Evolutionary conservation across 2,113 vertebrate species (phyloP).

Genomic region (Oxyura jamaicensis): DNA sequence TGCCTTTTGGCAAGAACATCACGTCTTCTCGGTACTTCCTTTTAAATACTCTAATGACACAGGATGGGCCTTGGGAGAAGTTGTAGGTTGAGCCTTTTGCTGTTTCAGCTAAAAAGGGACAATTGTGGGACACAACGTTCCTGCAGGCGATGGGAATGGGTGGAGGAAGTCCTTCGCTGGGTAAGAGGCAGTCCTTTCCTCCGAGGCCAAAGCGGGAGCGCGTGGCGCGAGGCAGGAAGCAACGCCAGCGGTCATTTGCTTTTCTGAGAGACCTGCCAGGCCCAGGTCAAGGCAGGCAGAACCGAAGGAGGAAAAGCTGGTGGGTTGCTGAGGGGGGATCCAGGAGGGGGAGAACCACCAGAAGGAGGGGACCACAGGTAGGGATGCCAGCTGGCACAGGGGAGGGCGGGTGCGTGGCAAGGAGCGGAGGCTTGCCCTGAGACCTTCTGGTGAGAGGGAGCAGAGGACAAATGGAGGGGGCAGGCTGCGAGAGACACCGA

Average conservation of each 20-base stretch:
- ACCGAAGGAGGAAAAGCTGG: fast-evolving
- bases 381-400: background rate
- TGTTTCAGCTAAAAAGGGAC: conserved; percentile 66
- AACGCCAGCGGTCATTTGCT: background rate
- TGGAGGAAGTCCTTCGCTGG: conserved; percentile 35
- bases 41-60: background rate
- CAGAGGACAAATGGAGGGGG: background rate
- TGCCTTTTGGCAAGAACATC: background rate
- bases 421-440: background rate
- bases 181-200: conserved; percentile 50
- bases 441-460: background rate
- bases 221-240: conserved; percentile 11
- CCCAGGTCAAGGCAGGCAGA: conserved; percentile 18
- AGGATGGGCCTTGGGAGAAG: conserved; percentile 34
- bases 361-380: background rate
- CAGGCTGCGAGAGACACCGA: background rate
- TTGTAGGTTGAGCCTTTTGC: conserved; percentile 23
- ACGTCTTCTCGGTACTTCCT: conserved; percentile 1
- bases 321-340: fast-evolving
- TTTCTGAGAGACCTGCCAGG: conserved; percentile 25
- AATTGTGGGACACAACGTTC: conserved; percentile 55
- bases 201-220: background rate
- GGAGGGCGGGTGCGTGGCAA: background rate
- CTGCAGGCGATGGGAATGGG: conserved; percentile 24
- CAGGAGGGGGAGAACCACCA: background rate